Evolutionary conservation across 2,113 vertebrate species (phyloP).

Genomic region (Microcebus tavaratra): DNA sequence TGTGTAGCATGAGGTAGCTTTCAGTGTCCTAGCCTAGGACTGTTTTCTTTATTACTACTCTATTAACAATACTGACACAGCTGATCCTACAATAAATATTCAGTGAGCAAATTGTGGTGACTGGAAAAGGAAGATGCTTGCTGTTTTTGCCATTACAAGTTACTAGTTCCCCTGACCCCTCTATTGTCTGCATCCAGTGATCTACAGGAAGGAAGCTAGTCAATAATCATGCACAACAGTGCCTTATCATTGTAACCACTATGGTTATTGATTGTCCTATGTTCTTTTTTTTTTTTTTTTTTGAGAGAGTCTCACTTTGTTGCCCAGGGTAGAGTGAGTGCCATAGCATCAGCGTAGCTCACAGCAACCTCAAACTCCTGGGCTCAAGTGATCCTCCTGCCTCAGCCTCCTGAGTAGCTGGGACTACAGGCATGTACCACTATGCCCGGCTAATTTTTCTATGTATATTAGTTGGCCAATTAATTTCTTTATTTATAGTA

Average conservation of each 20-base stretch:
- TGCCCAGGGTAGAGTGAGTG: too few species aligned
- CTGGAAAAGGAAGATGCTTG: conserved; percentile 47
- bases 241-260: conserved; percentile 60
- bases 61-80: conserved; percentile 39
- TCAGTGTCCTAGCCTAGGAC: conserved; percentile 41
- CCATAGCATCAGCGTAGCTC: too few species aligned
- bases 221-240: conserved; percentile 64
- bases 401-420: too few species aligned
- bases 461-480: too few species aligned
- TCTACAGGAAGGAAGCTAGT: conserved; percentile 59
- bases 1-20: conserved; percentile 42
- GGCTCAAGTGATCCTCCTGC: too few species aligned
- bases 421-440: too few species aligned
- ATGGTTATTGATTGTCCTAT: conserved; percentile 67
- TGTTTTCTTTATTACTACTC: conserved; percentile 39
- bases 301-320: too few species aligned
- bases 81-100: conserved; percentile 23
- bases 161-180: conserved; percentile 52
- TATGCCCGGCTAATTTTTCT: too few species aligned
- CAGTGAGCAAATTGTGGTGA: conserved; percentile 25
- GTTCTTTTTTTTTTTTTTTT: conserved; percentile 15
- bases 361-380: too few species aligned
- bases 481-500: too few species aligned
- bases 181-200: conserved; percentile 46
- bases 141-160: conserved; percentile 59